Evolutionary conservation across 2,797 vertebrate genomes (phyloP).

Genomic region (Leptatherina wallacei): DNA sequence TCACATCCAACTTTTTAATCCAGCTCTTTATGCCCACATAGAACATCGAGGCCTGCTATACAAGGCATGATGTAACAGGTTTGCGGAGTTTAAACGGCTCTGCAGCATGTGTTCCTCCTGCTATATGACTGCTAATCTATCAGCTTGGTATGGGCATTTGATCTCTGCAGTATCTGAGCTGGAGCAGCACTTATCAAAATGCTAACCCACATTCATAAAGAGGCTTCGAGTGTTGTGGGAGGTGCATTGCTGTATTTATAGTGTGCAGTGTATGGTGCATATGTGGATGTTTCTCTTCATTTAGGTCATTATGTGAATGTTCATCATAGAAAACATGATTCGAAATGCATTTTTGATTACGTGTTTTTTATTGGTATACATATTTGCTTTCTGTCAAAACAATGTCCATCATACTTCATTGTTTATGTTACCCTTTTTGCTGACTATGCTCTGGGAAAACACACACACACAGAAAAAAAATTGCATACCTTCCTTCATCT

Average conservation of each 20-base stretch:
- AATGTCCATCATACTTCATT: constrained; percentile 30
- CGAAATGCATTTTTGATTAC: constrained; percentile 23
- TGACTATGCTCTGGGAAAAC: constrained; percentile 39
- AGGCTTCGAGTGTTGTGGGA: constrained; percentile 25
- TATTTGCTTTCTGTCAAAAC: constrained; percentile 60
- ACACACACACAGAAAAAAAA: constrained; percentile 10
- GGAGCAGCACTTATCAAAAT: constrained; percentile 47
- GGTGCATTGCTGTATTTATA: constrained; percentile 38
- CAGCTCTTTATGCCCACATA: constrained; percentile 64
- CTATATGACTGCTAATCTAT: constrained; percentile 58
- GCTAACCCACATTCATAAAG: constrained; percentile 44
- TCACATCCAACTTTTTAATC: constrained; percentile 77
- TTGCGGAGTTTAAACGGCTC: constrained; percentile 35
- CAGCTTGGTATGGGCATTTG: constrained; percentile 39
- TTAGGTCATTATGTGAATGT: background rate
- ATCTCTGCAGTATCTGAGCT: constrained; percentile 44
- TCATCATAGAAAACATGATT: constrained; percentile 18
- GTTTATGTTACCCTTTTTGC: constrained; percentile 39
- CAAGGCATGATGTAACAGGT: constrained; percentile 71
- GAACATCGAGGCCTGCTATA: constrained; percentile 41
- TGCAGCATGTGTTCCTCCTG: constrained; percentile 52
- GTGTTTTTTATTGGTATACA: constrained; percentile 69
- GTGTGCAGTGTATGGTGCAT: background rate
- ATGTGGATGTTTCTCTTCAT: constrained; percentile 4
- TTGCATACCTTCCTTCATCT: constrained; percentile 12